Evolutionary conservation across 2,797 vertebrate genomes (phyloP).

Genomic region (Buphagus erythrorhynchus): DNA sequence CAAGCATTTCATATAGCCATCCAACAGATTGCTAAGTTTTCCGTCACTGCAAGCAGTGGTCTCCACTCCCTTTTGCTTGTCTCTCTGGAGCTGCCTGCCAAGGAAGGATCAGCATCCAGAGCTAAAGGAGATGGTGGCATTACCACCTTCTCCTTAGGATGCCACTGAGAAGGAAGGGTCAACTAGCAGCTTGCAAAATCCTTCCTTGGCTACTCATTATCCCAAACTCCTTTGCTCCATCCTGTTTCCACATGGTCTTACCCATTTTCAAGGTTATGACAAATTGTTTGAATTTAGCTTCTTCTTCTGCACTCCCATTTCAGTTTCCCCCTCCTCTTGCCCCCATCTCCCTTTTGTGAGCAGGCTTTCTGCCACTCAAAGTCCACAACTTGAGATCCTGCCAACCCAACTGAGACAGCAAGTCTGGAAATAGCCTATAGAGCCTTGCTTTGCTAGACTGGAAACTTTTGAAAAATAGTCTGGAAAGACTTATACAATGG

Average conservation of each 20-base stretch:
- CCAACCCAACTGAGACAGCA: constrained; percentile 38
- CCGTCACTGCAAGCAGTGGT: not conserved
- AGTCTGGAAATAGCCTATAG: constrained; percentile 55
- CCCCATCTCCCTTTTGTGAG: not conserved
- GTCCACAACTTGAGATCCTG: not conserved
- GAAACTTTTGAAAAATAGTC: constrained; percentile 54
- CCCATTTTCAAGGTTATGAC: not conserved
- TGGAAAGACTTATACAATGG: constrained; percentile 64
- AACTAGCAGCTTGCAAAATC: not conserved
- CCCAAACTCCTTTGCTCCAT: not conserved
- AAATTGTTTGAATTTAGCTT: not conserved
- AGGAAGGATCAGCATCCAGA: not conserved
- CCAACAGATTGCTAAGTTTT: not conserved
- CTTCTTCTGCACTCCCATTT: not conserved
- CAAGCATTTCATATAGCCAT: not conserved
- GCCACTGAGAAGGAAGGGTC: not conserved
- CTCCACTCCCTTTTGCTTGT: not conserved
- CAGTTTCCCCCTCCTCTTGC: not conserved
- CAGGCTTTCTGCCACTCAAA: not conserved
- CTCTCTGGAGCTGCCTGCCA: not conserved
- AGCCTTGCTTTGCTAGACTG: constrained; percentile 35
- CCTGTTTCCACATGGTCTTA: not conserved
- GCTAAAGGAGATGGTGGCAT: not conserved
- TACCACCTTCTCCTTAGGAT: not conserved
- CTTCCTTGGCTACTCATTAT: not conserved